A percentile compares a stretch with the other conserved stretches of the same genome.
Evolutionary conservation across 2,888 invertebrate species (phyloP).

Genomic region (Helicoverpa assulta): DNA sequence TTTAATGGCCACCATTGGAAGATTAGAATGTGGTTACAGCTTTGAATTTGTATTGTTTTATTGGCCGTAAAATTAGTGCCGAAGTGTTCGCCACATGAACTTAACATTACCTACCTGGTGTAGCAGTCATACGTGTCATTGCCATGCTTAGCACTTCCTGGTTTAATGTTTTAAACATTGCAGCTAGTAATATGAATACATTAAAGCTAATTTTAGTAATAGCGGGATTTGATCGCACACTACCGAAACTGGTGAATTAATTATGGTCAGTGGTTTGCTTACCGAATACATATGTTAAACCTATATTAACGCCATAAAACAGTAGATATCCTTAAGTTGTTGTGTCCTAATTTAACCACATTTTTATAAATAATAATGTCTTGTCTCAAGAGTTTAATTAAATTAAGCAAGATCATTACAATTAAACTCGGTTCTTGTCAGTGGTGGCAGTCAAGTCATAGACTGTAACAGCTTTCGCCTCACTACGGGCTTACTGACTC

Average conservation of each 20-base stretch:
- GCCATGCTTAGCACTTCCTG: slow-evolving; percentile 42
- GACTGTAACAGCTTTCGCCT: slow-evolving; percentile 74
- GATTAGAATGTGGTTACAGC: slow-evolving; percentile 60
- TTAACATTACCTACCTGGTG: slow-evolving; percentile 48
- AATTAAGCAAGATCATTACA: slow-evolving; percentile 48
- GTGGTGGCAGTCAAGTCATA: slow-evolving; percentile 24
- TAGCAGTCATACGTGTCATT: slow-evolving; percentile 38
- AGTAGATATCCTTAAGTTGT: slow-evolving; percentile 16
- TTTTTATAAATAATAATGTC: slow-evolving; percentile 24
- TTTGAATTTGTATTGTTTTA: slow-evolving; percentile 61
- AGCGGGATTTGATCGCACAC: slow-evolving; percentile 35
- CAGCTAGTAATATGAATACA: slow-evolving; percentile 33
- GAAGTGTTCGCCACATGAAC: slow-evolving; percentile 3
- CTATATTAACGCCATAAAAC: slow-evolving; percentile 10
- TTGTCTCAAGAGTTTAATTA: slow-evolving; percentile 51
- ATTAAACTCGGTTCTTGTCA: slow-evolving; percentile 54
- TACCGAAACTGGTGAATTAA: slow-evolving; percentile 39
- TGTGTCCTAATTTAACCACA: slow-evolving; percentile 5
- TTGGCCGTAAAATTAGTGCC: slow-evolving; percentile 49
- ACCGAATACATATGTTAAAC: slow-evolving; percentile 31
- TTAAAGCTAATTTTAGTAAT: slow-evolving; percentile 41
- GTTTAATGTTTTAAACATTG: slow-evolving; percentile 42
- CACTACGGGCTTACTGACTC: slow-evolving; percentile 78
- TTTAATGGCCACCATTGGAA: slow-evolving; percentile 55
- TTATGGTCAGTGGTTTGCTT: slow-evolving; percentile 35